Evolutionary conservation across 1,140 invertebrate genomes (phyloP).

Genomic region (Acyrthosiphon pisum): DNA sequence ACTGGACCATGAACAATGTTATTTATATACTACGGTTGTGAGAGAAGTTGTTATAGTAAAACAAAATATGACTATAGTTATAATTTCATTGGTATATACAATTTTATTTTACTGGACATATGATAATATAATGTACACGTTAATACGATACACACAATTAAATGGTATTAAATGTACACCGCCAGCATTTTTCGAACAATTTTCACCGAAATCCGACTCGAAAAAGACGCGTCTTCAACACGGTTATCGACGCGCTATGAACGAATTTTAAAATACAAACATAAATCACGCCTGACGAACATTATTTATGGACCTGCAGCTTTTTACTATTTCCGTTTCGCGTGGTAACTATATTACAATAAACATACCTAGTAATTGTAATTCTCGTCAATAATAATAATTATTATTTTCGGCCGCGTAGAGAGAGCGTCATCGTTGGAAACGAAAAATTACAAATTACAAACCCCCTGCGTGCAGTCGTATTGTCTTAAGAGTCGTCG

Average conservation of each 20-base stretch:
- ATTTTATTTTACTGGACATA: not conserved
- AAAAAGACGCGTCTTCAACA: not conserved
- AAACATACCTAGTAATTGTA: not conserved
- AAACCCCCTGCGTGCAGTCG: not conserved
- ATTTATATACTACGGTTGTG: not conserved
- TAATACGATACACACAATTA: not conserved
- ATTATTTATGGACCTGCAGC: constrained; percentile 17
- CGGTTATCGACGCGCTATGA: not conserved
- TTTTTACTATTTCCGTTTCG: not conserved
- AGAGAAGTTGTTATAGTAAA: not conserved
- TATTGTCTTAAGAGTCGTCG: not conserved
- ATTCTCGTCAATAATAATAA: not conserved
- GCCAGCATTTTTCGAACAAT: not conserved
- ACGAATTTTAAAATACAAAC: not conserved
- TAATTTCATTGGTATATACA: too few relatives aligned
- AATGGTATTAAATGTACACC: not conserved
- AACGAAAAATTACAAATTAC: constrained; percentile 16
- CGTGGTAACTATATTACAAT: not conserved
- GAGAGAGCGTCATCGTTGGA: not conserved
- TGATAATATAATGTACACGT: too few relatives aligned
- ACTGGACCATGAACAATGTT: not conserved
- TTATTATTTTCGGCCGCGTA: not conserved
- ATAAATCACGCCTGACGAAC: constrained; percentile 6
- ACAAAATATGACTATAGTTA: not conserved
- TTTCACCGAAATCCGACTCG: not conserved